Evolutionary conservation across 2,888 invertebrate genomes (phyloP), one percentile per base, ranked within the genome.

Genomic region (Rutpela maculata): DNA sequence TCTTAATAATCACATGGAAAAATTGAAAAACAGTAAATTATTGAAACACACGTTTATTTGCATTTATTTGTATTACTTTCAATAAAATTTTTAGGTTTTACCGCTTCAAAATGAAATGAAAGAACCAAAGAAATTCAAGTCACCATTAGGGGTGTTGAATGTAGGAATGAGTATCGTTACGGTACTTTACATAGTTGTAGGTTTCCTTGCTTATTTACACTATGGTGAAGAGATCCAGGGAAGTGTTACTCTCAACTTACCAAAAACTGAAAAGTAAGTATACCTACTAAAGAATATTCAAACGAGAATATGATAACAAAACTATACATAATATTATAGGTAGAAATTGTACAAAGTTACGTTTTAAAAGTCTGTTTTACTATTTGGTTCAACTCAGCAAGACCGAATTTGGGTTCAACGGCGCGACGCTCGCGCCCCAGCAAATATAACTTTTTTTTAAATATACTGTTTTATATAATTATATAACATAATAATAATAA

Each of bases 51-150:
- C 12, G n/a, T 35, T 31, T 3, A 62, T 50, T 50, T n/a, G 6
- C 2, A n/a, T n/a, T 50, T 50, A n/a, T 50, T 50, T 50, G n/a
- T n/a, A 50, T 31, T 15, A 7, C 15, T 35, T 62, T 31, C 12
- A 12, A 62, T 60, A 62, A 62, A 26, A 62, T 62, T 43, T 59
- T 19, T 18, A 97, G 96, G 95, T 98, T n/a, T 90, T 99, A 78
- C 99, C 99, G 0, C 89, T 99, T 83, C 96, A 98, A 90, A 97
- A 97, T 88, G 95, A 97, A 88, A 98, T 99, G 98, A 93, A 92
- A 81, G 92, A 92, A 17, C 96, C 97, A 0, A 91, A 92, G 74
- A 91, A 93, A 81, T 98, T 99, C 90, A 93, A 94, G 83, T 95
- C 93, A 78, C 92, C 94, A 6, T 88, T 95, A 10, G 99, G 99